Evolutionary conservation across 2,888 invertebrate genomes (phyloP).

Genomic region (Ectropis crepuscularia): DNA sequence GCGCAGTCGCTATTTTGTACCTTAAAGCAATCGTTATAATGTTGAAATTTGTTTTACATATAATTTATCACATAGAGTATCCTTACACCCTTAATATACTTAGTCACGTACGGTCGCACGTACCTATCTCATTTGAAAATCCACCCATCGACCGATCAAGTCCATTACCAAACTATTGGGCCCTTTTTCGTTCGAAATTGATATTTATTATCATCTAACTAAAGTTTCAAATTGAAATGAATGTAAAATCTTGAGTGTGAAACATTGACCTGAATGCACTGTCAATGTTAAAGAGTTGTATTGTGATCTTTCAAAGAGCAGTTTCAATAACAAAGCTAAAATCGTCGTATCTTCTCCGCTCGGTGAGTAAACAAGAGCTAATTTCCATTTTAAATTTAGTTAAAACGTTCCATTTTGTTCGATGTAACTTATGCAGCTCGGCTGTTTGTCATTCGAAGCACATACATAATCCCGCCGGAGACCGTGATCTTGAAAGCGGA

Average conservation of each 20-base stretch:
- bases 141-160: no score
- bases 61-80: no score
- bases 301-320: slow-evolving; percentile 28
- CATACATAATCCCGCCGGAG: slow-evolving; percentile 70
- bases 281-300: slow-evolving; percentile 19
- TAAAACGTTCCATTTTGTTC: slow-evolving; percentile 60
- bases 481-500: slow-evolving; percentile 73
- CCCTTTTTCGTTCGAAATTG: not conserved
- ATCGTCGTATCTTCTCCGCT: slow-evolving; percentile 34
- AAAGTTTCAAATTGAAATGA: slow-evolving; percentile 6
- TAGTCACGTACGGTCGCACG: not conserved
- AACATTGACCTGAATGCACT: slow-evolving; percentile 12
- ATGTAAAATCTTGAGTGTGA: not conserved
- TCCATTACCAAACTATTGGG: not conserved
- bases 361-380: slow-evolving; percentile 50
- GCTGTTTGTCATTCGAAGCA: slow-evolving; percentile 73
- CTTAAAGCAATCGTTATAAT: not conserved
- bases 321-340: slow-evolving; percentile 40
- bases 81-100: no score
- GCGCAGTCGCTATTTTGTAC: not conserved
- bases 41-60: no score
- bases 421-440: slow-evolving; percentile 59
- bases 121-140: not conserved
- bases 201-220: not conserved
- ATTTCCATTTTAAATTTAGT: slow-evolving; percentile 61